Base-by-base conservation (phyloP, 2,113 vertebrate genomes). In the Empidonax alnorum region DNA sequence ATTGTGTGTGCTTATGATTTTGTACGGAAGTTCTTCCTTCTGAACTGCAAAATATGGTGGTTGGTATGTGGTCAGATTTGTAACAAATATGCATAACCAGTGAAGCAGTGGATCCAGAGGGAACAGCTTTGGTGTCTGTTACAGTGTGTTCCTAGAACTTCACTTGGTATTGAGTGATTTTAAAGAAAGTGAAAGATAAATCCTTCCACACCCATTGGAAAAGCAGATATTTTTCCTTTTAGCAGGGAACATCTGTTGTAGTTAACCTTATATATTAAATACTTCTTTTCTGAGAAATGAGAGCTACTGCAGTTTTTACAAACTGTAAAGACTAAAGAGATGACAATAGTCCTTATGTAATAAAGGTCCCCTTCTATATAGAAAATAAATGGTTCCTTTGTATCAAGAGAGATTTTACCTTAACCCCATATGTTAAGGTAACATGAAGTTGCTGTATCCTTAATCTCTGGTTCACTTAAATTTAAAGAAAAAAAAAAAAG, bases 201-300 rank as follows among this genome's bases (percentile, higher is more conserved):
- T 90, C 59, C 65, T 86, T 92, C 79, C 63, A 90, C 82, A 75
- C 49, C 71, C 47, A 49, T 39, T 90, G 84, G 68, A 94, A 94
- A 93, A 91, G 20, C 69, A 95, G 86, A 90, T 85, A 55, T 93
- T 96, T 96, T 96, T 96, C 89, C 72, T 87, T 94, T 86, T 55
- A 79, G 74, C 33, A 76, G 44, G 82, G 69, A 92, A 92, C 81
- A 94, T 92, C 74, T 91, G 87, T 87, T 83, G 78, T 46, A 91
- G 77, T 84, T 92, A 89, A 82, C 68, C 52, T 80, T 90, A 75
- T 15, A 78, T 63, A 72, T 72, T 1, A 78, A 89, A 27, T 55
- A 41, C 33, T 53, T 67, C 61, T 87, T 82, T 90, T 74, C 84
- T 74, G 44, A 71, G 67, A 95, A 84, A 44, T 83, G 23, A 13